Evolutionary conservation across 2,113 vertebrate genomes (phyloP).

Genomic region (Aix galericulata): DNA sequence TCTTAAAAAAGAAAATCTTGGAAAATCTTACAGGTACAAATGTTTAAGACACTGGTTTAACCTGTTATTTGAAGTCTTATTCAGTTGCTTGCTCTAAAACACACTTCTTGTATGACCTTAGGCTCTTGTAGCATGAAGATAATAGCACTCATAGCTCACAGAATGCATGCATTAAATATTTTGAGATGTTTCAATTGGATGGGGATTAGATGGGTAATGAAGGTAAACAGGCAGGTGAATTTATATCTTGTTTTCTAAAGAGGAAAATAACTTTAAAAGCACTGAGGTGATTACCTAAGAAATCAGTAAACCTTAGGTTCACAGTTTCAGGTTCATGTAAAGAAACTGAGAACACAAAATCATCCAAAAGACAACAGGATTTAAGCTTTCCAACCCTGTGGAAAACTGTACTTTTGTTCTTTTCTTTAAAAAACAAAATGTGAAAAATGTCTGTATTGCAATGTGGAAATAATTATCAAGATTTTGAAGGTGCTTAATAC

Average conservation of each 20-base stretch:
- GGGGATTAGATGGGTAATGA: neutral
- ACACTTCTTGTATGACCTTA: neutral
- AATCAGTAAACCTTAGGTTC: neutral
- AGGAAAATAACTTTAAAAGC: neutral
- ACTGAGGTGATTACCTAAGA: neutral
- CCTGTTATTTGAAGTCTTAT: neutral
- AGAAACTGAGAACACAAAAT: neutral
- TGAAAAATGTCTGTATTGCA: neutral
- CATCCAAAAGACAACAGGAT: neutral
- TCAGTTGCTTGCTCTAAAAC: neutral
- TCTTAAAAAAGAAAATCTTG: neutral
- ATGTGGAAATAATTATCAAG: neutral
- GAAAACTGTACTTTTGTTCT: rapidly evolving
- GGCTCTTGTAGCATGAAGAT: neutral
- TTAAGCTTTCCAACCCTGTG: neutral
- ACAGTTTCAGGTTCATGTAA: neutral
- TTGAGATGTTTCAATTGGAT: neutral
- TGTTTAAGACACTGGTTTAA: neutral
- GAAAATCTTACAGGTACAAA: neutral
- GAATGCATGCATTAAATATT: neutral
- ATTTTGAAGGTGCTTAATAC: neutral
- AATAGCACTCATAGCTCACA: neutral
- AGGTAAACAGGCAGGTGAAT: neutral
- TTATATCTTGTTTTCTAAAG: neutral
- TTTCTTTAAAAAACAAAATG: neutral